Evolutionary conservation across 2,797 vertebrate genomes (phyloP).

Genomic region (Squalus acanthias): DNA sequence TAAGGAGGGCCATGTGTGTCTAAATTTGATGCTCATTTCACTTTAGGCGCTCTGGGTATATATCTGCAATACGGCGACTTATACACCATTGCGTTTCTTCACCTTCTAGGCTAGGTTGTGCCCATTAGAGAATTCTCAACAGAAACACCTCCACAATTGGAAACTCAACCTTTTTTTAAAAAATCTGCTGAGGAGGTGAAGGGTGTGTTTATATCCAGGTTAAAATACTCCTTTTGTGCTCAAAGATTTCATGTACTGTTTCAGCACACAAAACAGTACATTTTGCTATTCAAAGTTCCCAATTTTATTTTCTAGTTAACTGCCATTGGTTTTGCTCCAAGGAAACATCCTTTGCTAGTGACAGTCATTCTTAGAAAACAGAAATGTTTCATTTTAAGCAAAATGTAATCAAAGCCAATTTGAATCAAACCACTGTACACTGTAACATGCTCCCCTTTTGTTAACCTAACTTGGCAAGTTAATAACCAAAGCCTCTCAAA

Average conservation of each 20-base stretch:
- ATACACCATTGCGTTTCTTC: neutral
- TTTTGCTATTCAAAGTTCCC: neutral
- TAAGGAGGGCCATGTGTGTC: neutral
- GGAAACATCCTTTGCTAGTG: neutral
- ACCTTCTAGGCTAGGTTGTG: neutral
- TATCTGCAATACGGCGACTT: neutral
- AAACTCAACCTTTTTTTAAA: neutral
- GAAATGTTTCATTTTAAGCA: neutral
- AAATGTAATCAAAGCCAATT: neutral
- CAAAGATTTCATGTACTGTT: neutral
- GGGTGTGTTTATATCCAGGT: neutral
- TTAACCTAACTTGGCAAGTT: neutral
- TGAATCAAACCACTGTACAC: neutral
- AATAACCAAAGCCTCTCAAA: neutral
- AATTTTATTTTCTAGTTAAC: neutral
- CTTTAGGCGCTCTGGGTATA: neutral
- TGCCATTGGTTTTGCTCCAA: neutral
- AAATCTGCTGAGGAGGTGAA: neutral
- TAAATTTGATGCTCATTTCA: neutral
- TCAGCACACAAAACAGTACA: neutral
- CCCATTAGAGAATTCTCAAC: neutral
- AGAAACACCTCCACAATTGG: neutral
- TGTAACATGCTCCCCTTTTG: neutral
- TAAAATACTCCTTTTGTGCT: neutral
- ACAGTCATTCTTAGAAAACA: neutral